Base-by-base conservation (phyloP, 2,888 invertebrate genomes). In the Alloscopus bannaensis region DNA sequence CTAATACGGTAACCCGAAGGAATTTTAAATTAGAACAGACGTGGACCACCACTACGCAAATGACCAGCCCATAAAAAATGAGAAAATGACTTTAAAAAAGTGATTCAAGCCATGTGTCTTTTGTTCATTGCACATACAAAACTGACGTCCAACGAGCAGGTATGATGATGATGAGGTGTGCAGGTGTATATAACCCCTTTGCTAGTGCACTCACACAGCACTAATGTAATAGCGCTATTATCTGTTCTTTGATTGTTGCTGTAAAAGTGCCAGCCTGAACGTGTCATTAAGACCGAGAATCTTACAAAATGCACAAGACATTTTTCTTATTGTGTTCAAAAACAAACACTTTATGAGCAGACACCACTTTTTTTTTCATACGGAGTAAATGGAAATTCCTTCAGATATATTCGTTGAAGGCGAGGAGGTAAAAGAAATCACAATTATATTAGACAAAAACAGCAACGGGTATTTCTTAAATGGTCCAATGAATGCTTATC, bases 1-100 rank as follows among this genome's bases (percentile, higher is more conserved):
- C 80, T 80, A 80, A 80, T 75, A 80, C 75, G 80, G 80, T 65
- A 76, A 80, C 76, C 76, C 50, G 76, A 76, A 76, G 76, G 76
- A 76, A 76, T 76, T 76, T 76, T 76, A 76, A 76, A 76, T 76
- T 76, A 68, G 76, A 76, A 76, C 76, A 76, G 76, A 76, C 76
- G 68, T 60, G 66, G 76, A 76, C 76, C 76, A 76, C 76, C 76
- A 76, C 60, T 40, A 64, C 42, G 75, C 75, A 80, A 76, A 75
- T 76, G 80, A 76, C 80, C 80, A 77, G 57, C 75, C 80, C 80
- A 80, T 66, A 70, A 80, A 80, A 80, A 76, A 76, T 69, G 42
- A 73, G 76, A 76, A 76, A 68, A 76, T 76, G 68, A 60, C 68
- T 76, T 76, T 76, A 47, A 68, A n/a, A n/a, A 68, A 76, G 66